Evolutionary conservation across 1,140 invertebrate genomes (phyloP), one percentile per base, ranked within the genome.

Genomic region (Drosophila insularis): DNA sequence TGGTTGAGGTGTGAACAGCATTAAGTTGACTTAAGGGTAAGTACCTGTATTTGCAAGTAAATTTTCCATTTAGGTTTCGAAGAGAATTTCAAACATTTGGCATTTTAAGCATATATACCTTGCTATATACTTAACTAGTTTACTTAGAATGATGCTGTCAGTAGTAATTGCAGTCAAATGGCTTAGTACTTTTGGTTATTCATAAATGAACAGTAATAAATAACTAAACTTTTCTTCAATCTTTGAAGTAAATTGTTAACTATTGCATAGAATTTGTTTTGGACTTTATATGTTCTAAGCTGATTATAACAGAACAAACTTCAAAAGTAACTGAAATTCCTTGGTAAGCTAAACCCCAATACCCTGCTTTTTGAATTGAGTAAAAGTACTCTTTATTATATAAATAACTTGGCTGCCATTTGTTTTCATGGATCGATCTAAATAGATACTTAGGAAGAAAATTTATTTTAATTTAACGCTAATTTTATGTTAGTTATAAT

Each of bases 21-120:
- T 43, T 37, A 11, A 43, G 37, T 35, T 35, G 37, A 37, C 60
- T 62, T 62, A 43, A 43, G 60, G 60, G 21, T 62, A 62, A 43
- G 60, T 37, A 43, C 4, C 11, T 62, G 40, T 13, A 43, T 50
- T 50, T 50, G 17, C 43, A 43, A 62, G 60, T 27, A 23, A 19
- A 31, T 43, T 50, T 50, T 50, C 43, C 17, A 50, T 50, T 50
- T 17, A n/a, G 8, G 8, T 50, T 46, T 21, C 17, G 17, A 21
- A 10, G 19, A 21, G 43, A 50, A 50, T 50, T 11, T 50, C 17
- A 50, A 50, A 19, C 19, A 50, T 50, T 50, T 50, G 43, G 17
- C n/a, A 21, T 50, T 50, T 50, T 50, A 50, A 50, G 17, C 17
- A 8, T 21, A 50, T 21, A 50, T 11, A 37, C 11, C 35, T 37